Base-by-base conservation (phyloP, 2,888 invertebrate genomes). In the Heliconius hortense region DNA sequence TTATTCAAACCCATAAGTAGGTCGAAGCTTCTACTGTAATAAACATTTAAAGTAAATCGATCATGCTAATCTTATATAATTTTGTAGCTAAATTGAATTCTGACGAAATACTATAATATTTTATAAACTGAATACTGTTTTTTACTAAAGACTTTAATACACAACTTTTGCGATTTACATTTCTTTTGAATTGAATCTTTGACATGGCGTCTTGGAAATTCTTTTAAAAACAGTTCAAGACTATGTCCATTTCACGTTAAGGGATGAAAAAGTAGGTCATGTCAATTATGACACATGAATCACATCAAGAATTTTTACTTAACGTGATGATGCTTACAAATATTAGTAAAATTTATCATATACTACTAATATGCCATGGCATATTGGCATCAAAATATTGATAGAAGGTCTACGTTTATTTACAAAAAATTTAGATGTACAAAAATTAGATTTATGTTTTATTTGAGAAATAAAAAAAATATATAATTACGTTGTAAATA, bases 1-100 rank as follows among this genome's bases (percentile, higher is more conserved):
- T 31, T 35, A 8, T 39, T 8, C 24, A 62, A 62, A 43, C 39
- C 18, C 62, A 28, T 72, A 60, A 62, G 62, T 28, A 63, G 62
- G 62, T 43, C 15, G 43, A 39, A 63, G 72, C 62, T 63, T 28
- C 8, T 43, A 62, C 21, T 59, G 7, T 48, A 62, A 63, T 63
- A 62, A 72, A 72, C 7, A 39, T 39, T 66, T 66, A 24, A 66
- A 66, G 24, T 13, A 66, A 24, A 66, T 66, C 39, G 39, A 66
- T 66, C 39, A 66, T 24, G 5, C 10, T n/a, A 64, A 39, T 11
- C 35, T 24, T 15, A 66, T 24, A 66, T 66, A 24, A 39, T 66
- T 66, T 15, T 66, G 39, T 24, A 15, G 39, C n/a, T 26, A 15
- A 15, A 60, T 43, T 69, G 13, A 69, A 69, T 53, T 31, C 13